phyloP scores from a whole-genome alignment of 1,140 invertebrate genomes.

The Heliconius melpomene region DNA sequence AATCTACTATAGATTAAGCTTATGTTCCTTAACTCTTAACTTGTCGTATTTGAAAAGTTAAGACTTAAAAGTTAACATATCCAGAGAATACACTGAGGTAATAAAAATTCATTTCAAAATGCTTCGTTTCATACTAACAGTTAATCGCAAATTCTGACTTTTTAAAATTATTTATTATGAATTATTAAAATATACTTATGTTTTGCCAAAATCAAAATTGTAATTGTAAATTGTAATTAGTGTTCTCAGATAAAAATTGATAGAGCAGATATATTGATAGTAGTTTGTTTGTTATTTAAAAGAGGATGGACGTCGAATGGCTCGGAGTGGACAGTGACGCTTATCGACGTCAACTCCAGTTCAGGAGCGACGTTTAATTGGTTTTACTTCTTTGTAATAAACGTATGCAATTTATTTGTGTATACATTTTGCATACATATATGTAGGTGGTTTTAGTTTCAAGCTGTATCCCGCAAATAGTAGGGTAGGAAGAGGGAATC shows the following conservation, averaged over 20 bases:
- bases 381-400: slow-evolving; percentile 3
- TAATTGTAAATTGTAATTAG: not conserved
- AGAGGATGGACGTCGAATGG: slow-evolving; percentile 20
- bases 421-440: not conserved
- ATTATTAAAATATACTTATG: no score
- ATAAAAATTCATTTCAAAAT: no score
- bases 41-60: no score
- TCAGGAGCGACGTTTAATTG: not conserved
- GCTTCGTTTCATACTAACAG: no score
- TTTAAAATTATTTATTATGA: no score
- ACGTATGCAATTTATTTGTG: slow-evolving; percentile 1
- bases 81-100: no score
- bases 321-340: slow-evolving; percentile 20
- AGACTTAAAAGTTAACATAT: no score
- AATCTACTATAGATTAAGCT: not conserved
- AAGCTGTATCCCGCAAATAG: no score
- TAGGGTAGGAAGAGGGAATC: no score
- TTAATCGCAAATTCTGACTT: no score
- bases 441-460: not conserved
- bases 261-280: slow-evolving; percentile 3
- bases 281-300: slow-evolving; percentile 23
- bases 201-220: no score
- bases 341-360: slow-evolving; percentile 20
- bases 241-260: not conserved
- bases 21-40: no score